Percentiles rank a stretch among this genome's conserved stretches.
Conservation (phyloP, 1,140 invertebrate species). For the Hypsibius dujardini region DNA sequence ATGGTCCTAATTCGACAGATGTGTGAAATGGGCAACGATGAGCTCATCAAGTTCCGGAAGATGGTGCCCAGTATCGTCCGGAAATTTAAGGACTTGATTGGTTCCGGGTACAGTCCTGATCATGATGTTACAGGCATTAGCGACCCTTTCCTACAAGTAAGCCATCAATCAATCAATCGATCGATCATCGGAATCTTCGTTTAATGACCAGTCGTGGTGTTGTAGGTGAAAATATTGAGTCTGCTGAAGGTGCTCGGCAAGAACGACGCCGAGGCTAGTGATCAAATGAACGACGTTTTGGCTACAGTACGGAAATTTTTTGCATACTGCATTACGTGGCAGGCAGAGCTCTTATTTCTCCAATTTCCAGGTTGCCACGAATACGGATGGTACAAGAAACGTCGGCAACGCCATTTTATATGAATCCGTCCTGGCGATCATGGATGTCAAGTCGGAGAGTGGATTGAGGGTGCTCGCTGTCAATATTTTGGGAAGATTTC, state of each 20-base stretch:
- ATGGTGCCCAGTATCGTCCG: constrained; percentile 93
- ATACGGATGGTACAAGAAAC: constrained; percentile 94
- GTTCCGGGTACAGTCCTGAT: constrained; percentile 96
- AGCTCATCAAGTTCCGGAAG: constrained; percentile 93
- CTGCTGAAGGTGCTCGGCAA: constrained; percentile 79
- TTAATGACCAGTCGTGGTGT: no score
- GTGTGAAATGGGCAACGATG: constrained; percentile 92
- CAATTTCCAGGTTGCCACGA: constrained; percentile 76
- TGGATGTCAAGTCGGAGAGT: constrained; percentile 92
- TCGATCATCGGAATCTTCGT: not conserved
- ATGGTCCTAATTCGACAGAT: constrained; percentile 97
- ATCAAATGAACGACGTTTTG: constrained; percentile 98
- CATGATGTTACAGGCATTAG: constrained; percentile 99
- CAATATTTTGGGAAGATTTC: constrained; percentile 90
- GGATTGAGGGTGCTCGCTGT: constrained; percentile 76
- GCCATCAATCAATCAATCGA: not conserved
- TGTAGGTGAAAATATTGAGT: constrained; percentile 83
- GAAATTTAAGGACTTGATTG: constrained; percentile 90
- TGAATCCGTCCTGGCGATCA: constrained; percentile 90
- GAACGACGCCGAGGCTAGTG: constrained; percentile 86
- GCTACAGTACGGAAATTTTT: constrained; percentile 53
- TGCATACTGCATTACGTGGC: no score
- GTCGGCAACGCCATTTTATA: constrained; percentile 94
- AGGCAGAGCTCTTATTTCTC: no score
- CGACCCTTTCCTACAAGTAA: constrained; percentile 92